Conservation (phyloP, 2,797 vertebrate species). For the Limosa lapponica region DNA sequence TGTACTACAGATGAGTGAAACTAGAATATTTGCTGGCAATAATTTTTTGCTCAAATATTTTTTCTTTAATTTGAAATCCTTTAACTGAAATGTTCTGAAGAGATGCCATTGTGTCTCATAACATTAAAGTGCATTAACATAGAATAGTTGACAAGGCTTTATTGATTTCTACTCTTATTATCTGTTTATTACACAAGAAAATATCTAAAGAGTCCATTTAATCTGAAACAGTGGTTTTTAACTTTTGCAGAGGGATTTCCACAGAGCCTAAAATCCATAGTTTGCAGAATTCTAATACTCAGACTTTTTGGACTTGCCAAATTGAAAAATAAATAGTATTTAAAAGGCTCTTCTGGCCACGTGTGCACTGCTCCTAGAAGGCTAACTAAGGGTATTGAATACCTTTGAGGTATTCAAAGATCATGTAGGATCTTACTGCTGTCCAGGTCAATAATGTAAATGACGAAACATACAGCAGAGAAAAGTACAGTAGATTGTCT, state of each 20-base stretch:
- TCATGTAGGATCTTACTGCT: background rate
- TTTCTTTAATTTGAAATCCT: background rate
- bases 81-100: background rate
- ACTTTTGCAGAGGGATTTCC: background rate
- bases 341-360: background rate
- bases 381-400: background rate
- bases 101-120: background rate
- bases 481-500: background rate
- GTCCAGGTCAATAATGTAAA: background rate
- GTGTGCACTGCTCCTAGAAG: background rate
- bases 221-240: background rate
- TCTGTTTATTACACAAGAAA: background rate
- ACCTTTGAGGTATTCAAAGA: background rate
- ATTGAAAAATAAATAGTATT: background rate
- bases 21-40: background rate
- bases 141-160: background rate
- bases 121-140: background rate
- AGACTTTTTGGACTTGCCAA: background rate
- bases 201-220: background rate
- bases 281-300: background rate
- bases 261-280: background rate
- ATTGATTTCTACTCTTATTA: background rate
- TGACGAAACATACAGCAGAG: background rate
- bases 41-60: background rate
- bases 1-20: background rate